Evolutionary conservation across 2,888 invertebrate species (phyloP).

Genomic region (Frankliniella intonsa): DNA sequence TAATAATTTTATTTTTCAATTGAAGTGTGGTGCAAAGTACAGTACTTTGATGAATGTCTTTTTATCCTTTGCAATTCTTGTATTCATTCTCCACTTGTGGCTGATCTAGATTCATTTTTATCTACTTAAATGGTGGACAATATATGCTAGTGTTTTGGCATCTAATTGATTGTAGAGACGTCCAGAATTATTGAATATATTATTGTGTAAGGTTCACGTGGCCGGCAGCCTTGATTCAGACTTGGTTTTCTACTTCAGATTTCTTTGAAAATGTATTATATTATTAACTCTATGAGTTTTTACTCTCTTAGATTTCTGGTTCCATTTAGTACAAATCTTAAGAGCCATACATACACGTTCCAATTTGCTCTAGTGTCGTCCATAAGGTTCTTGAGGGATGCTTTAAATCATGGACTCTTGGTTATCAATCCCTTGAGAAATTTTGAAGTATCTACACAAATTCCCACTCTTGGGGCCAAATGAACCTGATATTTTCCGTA

Average conservation of each 20-base stretch:
- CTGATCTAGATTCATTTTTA: background rate
- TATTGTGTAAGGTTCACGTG: background rate
- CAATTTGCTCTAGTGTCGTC: background rate
- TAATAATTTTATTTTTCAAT: background rate
- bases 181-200: background rate
- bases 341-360: background rate
- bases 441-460: background rate
- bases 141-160: background rate
- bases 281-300: background rate
- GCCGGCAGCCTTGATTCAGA: too few species aligned
- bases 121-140: slow-evolving; percentile 1
- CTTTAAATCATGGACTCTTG: background rate
- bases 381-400: background rate
- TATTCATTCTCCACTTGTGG: background rate
- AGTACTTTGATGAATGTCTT: background rate
- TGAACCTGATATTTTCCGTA: background rate
- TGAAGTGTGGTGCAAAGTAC: background rate
- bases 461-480: background rate
- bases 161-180: slow-evolving; percentile 1
- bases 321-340: slow-evolving; percentile 1
- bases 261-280: background rate
- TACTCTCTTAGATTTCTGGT: background rate
- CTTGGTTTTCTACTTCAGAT: background rate
- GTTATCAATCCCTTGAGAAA: background rate
- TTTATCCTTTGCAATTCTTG: background rate